These are phyloP conservation scores for Holacanthella duospinosa DNA, from an alignment of 2,888 invertebrate genomes.

Conservation along the genomic window DNA sequence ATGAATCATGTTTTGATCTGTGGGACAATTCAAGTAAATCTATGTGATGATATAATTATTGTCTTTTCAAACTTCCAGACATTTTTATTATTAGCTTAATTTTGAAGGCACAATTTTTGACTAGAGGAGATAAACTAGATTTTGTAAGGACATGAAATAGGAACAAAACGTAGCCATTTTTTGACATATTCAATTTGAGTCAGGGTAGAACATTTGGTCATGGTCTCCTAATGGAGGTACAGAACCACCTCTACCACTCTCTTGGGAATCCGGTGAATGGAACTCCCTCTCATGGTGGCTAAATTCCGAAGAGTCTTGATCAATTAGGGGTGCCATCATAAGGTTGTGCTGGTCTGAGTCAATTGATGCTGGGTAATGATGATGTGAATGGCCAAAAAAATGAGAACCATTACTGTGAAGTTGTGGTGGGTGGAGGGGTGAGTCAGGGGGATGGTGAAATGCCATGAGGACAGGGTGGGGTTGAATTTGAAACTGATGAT, in stretches of 20 bases:
- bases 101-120: no score
- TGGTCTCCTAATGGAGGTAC: no score
- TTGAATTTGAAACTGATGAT: neutral
- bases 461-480: neutral
- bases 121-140: no score
- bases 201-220: neutral
- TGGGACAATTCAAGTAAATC: no score
- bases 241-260: neutral
- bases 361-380: neutral
- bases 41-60: no score
- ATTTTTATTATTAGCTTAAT: no score
- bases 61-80: no score
- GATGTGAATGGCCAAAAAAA: neutral
- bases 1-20: no score
- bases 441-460: neutral
- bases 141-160: no score
- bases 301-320: neutral
- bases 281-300: neutral
- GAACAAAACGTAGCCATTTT: no score
- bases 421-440: neutral
- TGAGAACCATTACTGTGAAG: neutral
- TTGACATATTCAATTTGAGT: neutral
- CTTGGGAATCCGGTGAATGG: neutral
- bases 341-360: no score
- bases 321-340: neutral